Percentiles rank a stretch among this genome's conserved stretches.
Conservation (phyloP, 2,888 invertebrate genomes). For the Spodoptera picta region DNA sequence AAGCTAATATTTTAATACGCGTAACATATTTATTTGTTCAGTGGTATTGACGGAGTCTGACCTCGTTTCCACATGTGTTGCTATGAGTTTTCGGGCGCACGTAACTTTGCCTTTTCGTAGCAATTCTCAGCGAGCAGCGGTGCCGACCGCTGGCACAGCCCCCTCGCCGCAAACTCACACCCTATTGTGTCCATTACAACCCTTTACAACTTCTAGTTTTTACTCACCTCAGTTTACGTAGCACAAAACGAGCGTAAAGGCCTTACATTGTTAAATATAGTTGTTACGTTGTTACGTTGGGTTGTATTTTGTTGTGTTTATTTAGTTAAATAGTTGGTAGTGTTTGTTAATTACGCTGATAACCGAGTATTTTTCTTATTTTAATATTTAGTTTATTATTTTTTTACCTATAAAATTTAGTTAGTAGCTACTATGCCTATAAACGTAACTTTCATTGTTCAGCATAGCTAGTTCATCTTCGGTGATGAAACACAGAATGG, state of each 20-base stretch:
- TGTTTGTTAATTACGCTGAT: not conserved
- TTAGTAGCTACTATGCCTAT: not conserved
- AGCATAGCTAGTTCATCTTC: conserved; percentile 69
- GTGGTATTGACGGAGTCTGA: conserved; percentile 65
- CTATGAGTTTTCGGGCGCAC: conserved; percentile 70
- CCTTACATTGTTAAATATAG: conserved; percentile 45
- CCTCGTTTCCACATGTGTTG: conserved; percentile 70
- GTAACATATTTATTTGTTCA: conserved; percentile 60
- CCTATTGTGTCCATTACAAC: conserved; percentile 75
- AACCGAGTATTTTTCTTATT: no score
- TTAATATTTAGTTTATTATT: no score
- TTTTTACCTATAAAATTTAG: no score
- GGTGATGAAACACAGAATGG: conserved; percentile 77
- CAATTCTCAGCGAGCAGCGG: conserved; percentile 72
- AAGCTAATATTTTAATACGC: conserved; percentile 56
- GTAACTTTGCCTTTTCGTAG: conserved; percentile 77
- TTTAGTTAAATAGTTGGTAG: conserved; percentile 10
- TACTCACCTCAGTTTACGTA: conserved; percentile 62
- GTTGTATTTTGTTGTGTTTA: conserved; percentile 22
- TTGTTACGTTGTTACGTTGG: conserved; percentile 28
- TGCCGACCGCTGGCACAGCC: conserved; percentile 66
- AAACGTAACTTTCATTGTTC: conserved; percentile 37
- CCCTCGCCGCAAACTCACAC: conserved; percentile 75
- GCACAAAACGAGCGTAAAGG: conserved; percentile 49
- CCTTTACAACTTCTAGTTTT: conserved; percentile 74